phyloP scores from a whole-genome alignment of 1,140 invertebrate species.

The Pectinophora gossypiella region DNA sequence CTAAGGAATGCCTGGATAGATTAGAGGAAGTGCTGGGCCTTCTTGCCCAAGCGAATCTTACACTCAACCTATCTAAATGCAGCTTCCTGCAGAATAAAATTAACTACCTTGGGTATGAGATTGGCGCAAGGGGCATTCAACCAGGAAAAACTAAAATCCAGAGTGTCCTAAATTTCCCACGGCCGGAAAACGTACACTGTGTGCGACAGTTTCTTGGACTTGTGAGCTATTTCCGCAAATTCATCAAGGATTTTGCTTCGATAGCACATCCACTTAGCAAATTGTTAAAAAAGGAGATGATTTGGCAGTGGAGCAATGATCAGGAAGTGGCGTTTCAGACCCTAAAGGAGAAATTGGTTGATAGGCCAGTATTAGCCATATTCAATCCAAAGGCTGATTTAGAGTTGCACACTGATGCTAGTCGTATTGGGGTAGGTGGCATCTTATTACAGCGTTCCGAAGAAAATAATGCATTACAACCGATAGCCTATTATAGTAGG shows the following conservation, averaged over 20 bases:
- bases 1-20: conserved; percentile 1
- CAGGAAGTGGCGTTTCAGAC: conserved; percentile 9
- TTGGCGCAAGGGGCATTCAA: background rate
- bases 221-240: conserved; percentile 11
- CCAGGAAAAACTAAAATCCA: conserved; percentile 6
- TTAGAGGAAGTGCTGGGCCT: background rate
- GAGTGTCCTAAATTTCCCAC: conserved; percentile 4
- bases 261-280: conserved; percentile 5
- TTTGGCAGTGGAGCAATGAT: conserved; percentile 8
- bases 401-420: conserved; percentile 46
- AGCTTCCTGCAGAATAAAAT: conserved; percentile 1
- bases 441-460: conserved; percentile 23
- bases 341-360: background rate
- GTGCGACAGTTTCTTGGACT: conserved; percentile 14
- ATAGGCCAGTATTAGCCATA: conserved; percentile 16
- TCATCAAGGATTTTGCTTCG: conserved; percentile 3
- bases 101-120: conserved; percentile 4
- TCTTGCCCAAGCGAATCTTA: background rate
- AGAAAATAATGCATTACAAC: conserved; percentile 24
- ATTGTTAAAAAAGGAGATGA: background rate
- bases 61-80: conserved; percentile 3
- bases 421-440: conserved; percentile 22
- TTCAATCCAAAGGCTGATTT: conserved; percentile 3
- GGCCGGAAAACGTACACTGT: background rate
- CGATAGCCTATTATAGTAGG: conserved; percentile 45